These are phyloP conservation scores for Colius striatus DNA, from an alignment of 2,113 vertebrate species.

Conservation along the genomic window DNA sequence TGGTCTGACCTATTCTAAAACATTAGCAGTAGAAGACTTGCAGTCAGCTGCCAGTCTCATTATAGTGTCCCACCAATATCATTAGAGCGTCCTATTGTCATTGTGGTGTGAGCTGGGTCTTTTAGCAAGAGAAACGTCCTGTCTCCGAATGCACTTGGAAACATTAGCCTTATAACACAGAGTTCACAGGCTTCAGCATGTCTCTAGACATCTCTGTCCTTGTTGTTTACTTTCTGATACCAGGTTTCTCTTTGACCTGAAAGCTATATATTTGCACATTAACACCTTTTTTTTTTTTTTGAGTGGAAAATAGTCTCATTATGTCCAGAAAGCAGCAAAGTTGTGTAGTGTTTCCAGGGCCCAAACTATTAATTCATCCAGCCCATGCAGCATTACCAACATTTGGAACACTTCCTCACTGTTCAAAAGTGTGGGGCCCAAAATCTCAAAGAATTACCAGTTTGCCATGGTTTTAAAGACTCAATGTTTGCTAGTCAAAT, in stretches of 20 bases:
- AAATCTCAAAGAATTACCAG: neutral
- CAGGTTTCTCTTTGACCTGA: neutral
- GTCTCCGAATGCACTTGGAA: neutral
- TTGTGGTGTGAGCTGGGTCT: neutral
- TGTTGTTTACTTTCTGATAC: neutral
- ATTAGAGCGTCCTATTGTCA: neutral
- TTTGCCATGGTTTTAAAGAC: neutral
- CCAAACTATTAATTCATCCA: neutral
- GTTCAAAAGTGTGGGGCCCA: neutral
- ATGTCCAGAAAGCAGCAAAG: neutral
- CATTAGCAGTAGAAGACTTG: slow-evolving; percentile 18
- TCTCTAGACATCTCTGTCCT: neutral
- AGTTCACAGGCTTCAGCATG: neutral
- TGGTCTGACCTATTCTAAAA: slow-evolving; percentile 19
- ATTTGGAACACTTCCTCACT: neutral
- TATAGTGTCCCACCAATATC: neutral
- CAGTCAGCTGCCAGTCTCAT: slow-evolving; percentile 18
- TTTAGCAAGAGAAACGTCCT: neutral
- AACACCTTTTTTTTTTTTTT: neutral
- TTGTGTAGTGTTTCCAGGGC: neutral
- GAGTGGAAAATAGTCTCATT: neutral
- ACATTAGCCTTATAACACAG: neutral
- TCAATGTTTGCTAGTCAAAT: neutral
- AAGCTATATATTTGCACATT: neutral
- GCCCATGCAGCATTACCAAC: neutral